Percentiles rank a stretch among this genome's conserved stretches.
Evolutionary conservation across 2,797 vertebrate genomes (phyloP).

Genomic region (Semaprochilodus insignis): DNA sequence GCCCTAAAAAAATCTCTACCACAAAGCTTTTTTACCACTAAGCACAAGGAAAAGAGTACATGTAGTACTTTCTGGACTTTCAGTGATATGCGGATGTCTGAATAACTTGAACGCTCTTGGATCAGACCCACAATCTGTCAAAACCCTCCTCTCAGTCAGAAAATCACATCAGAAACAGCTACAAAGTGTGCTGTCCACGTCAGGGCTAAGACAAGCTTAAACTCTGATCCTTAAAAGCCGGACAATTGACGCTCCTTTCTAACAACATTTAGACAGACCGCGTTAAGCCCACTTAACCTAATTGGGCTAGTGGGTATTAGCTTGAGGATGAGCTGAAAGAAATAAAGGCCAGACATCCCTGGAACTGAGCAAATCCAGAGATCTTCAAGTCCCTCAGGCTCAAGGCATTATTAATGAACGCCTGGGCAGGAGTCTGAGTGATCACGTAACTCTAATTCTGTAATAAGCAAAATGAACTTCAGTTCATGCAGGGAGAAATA

Average conservation of each 20-base stretch:
- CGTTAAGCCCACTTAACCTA: slow-evolving; percentile 21
- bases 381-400: background rate
- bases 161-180: background rate
- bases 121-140: slow-evolving; percentile 1
- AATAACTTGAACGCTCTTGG: background rate
- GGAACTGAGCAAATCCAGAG: background rate
- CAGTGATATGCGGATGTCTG: too few species aligned
- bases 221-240: slow-evolving; percentile 12
- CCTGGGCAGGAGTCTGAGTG: background rate
- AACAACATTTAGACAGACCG: slow-evolving; percentile 6
- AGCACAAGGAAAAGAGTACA: background rate
- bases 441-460: background rate
- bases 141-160: background rate
- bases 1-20: too few species aligned
- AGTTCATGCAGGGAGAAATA: background rate
- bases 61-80: background rate
- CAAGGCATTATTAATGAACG: slow-evolving; percentile 1
- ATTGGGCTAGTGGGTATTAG: slow-evolving; percentile 23
- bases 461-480: slow-evolving; percentile 23
- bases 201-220: background rate
- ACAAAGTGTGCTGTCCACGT: background rate
- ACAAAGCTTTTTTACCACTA: background rate
- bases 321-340: slow-evolving; percentile 1
- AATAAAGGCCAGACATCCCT: background rate
- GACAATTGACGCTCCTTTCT: background rate